A percentile compares a stretch with the other conserved stretches of the same genome.
Evolutionary conservation across 2,888 invertebrate genomes (phyloP).

Genomic region (Salpingus planirostris): DNA sequence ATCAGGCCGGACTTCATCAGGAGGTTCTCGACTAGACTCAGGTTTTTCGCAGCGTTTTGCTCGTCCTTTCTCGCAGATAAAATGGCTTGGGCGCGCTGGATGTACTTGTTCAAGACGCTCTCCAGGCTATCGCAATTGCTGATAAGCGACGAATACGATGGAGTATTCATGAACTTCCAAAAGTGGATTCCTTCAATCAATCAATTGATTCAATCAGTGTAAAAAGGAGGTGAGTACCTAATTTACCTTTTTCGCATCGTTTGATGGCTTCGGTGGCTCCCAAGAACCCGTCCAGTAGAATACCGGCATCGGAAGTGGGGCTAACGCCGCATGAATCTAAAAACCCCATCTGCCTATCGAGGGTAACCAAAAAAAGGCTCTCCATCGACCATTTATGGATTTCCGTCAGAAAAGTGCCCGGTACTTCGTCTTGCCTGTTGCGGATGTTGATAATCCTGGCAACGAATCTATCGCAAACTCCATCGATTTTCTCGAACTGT

Average conservation of each 20-base stretch:
- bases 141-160: constrained; percentile 49
- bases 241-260: constrained; percentile 51
- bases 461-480: constrained; percentile 39
- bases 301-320: constrained; percentile 48
- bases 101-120: constrained; percentile 52
- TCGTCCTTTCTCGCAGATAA: constrained; percentile 29
- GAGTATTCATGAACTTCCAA: constrained; percentile 56
- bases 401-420: constrained; percentile 48
- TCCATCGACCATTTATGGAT: constrained; percentile 62
- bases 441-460: constrained; percentile 46
- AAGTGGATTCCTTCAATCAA: constrained; percentile 46
- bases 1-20: constrained; percentile 48
- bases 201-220: constrained; percentile 1
- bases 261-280: constrained; percentile 51
- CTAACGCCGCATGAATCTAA: constrained; percentile 45
- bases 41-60: constrained; percentile 15
- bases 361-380: constrained; percentile 49
- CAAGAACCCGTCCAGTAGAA: constrained; percentile 49
- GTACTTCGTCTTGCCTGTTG: constrained; percentile 56
- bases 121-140: constrained; percentile 54
- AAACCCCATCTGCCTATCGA: constrained; percentile 56
- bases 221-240: too few species aligned
- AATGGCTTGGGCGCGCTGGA: constrained; percentile 40
- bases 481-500: constrained; percentile 38
- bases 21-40: constrained; percentile 47